Evolutionary conservation across 2,888 invertebrate genomes (phyloP).

Genomic region (Eupithecia tripunctaria): DNA sequence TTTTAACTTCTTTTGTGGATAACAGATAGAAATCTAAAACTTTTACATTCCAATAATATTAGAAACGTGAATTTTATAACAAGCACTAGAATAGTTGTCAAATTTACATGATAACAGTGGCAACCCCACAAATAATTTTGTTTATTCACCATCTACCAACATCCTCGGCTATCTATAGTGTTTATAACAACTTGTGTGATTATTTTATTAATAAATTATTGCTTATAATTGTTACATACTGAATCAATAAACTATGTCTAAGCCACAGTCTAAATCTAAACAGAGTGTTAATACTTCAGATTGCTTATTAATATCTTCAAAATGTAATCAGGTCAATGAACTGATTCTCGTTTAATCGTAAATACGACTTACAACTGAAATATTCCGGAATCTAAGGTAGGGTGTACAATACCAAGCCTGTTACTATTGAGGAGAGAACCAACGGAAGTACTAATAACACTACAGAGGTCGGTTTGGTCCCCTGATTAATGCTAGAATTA

Average conservation of each 20-base stretch:
- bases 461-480: constrained; percentile 61
- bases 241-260: constrained; percentile 8
- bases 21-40: constrained; percentile 26
- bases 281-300: neutral
- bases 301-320: neutral
- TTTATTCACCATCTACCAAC: constrained; percentile 50
- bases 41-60: constrained; percentile 23
- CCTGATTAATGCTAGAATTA: constrained; percentile 48
- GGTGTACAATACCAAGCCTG: neutral
- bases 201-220: constrained; percentile 11
- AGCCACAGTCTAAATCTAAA: neutral
- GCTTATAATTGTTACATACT: constrained; percentile 7
- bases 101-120: constrained; percentile 26
- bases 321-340: neutral
- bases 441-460: constrained; percentile 25
- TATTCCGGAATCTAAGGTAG: neutral
- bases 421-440: neutral
- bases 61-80: constrained; percentile 38
- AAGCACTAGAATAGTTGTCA: constrained; percentile 16
- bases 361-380: neutral
- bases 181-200: neutral
- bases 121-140: constrained; percentile 58
- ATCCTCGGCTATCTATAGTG: constrained; percentile 6
- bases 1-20: constrained; percentile 57
- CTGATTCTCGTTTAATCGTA: neutral